These are phyloP conservation scores for Stegophylla sp. DNA, from an alignment of 2,888 invertebrate species.

Conservation along the genomic window DNA sequence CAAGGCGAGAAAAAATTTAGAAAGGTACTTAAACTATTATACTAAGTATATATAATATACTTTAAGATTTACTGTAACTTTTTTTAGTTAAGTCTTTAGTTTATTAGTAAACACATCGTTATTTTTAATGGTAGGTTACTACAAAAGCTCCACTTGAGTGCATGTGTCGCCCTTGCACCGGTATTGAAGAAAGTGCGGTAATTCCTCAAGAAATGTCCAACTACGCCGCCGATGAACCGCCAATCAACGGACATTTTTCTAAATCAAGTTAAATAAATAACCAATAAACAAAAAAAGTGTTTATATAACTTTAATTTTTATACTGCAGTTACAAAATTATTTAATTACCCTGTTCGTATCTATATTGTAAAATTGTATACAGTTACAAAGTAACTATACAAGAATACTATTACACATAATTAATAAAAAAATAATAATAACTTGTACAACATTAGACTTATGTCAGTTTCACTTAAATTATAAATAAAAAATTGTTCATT, in stretches of 20 bases:
- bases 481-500: conserved; percentile 35
- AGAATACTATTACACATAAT: neutral
- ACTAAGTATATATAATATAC: neutral
- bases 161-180: conserved; percentile 92
- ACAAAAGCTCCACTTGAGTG: conserved; percentile 92
- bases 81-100: too few species aligned
- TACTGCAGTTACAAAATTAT: conserved; percentile 17
- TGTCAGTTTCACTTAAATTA: conserved; percentile 32
- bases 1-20: conserved; percentile 83
- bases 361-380: conserved; percentile 22
- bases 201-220: conserved; percentile 89
- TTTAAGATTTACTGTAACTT: too few species aligned
- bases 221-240: conserved; percentile 81
- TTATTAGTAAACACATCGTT: neutral
- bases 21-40: too few species aligned
- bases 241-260: conserved; percentile 80
- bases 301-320: conserved; percentile 36
- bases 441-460: conserved; percentile 5
- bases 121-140: conserved; percentile 72
- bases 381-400: neutral
- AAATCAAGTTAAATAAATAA: conserved; percentile 68
- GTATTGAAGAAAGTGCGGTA: conserved; percentile 84
- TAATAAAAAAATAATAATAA: conserved; percentile 3
- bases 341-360: conserved; percentile 11
- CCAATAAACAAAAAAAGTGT: conserved; percentile 29